Evolutionary conservation across 2,888 invertebrate genomes (phyloP).

Genomic region (Aphrophora alni): DNA sequence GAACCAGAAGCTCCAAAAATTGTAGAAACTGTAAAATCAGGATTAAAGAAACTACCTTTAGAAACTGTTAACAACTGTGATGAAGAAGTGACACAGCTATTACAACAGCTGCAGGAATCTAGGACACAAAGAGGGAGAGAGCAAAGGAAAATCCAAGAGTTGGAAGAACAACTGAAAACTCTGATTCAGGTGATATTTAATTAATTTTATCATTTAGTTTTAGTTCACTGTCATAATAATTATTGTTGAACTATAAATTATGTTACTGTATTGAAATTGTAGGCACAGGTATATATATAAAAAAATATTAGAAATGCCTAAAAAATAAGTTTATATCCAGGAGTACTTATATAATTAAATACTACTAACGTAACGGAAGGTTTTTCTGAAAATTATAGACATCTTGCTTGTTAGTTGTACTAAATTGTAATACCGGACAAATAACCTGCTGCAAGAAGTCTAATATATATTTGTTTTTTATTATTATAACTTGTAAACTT

Average conservation of each 20-base stretch:
- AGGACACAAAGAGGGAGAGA: constrained; percentile 73
- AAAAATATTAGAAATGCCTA: too few relatives aligned
- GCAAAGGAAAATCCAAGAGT: constrained; percentile 73
- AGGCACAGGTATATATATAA: too few relatives aligned
- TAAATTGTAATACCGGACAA: too few relatives aligned
- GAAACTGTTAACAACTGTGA: constrained; percentile 53
- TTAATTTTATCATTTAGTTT: neutral
- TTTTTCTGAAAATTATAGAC: too few relatives aligned
- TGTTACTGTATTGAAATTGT: constrained; percentile 14
- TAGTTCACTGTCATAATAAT: neutral
- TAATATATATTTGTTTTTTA: too few relatives aligned
- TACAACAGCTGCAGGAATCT: constrained; percentile 74
- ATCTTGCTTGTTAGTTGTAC: too few relatives aligned
- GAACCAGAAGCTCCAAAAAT: constrained; percentile 57
- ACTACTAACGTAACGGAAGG: too few relatives aligned
- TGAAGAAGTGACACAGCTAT: constrained; percentile 58
- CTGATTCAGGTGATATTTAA: constrained; percentile 66
- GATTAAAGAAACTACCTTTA: too few relatives aligned
- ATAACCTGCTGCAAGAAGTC: too few relatives aligned
- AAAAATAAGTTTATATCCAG: too few relatives aligned
- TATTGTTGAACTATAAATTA: neutral
- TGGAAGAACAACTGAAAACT: constrained; percentile 77
- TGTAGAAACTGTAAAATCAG: constrained; percentile 10
- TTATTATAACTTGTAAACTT: too few relatives aligned
- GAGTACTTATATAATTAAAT: too few relatives aligned